A percentile compares a stretch with the other conserved stretches of the same genome.
phyloP scores from a whole-genome alignment of 2,113 vertebrate genomes.

The Poeciliopsis prolifica region DNA sequence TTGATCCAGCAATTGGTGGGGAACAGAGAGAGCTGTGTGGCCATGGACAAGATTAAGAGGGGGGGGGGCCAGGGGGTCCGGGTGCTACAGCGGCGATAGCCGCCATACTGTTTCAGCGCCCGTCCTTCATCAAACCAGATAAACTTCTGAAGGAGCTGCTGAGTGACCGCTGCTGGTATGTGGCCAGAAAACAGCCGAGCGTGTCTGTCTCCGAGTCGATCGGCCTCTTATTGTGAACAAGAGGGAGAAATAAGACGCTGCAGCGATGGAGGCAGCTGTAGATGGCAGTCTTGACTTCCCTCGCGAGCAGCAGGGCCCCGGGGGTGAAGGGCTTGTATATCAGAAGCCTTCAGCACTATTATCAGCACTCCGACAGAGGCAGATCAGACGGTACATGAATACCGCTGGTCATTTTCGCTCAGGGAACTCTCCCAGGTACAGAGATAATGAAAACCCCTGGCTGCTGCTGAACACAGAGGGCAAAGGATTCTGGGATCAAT shows the following conservation, averaged over 20 bases:
- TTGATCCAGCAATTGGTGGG: constrained; percentile 50
- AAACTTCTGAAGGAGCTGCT: constrained; percentile 81
- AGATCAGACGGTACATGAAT: constrained; percentile 56
- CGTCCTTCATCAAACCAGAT: constrained; percentile 79
- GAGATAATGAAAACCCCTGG: constrained; percentile 71
- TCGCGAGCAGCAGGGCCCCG: constrained; percentile 56
- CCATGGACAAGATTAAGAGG: constrained; percentile 51
- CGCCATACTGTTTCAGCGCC: constrained; percentile 67
- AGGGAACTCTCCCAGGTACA: constrained; percentile 57
- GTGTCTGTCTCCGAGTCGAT: constrained; percentile 79
- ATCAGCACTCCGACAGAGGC: constrained; percentile 40
- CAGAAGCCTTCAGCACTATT: constrained; percentile 68
- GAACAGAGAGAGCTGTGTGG: constrained; percentile 77
- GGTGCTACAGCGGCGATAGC: constrained; percentile 67
- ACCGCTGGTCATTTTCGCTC: constrained; percentile 52
- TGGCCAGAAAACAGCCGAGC: constrained; percentile 77
- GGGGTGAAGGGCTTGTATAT: constrained; percentile 60
- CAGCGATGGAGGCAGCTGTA: constrained; percentile 84
- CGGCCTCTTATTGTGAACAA: constrained; percentile 77
- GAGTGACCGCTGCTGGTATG: constrained; percentile 80
- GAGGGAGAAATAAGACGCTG: constrained; percentile 60
- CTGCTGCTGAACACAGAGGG: constrained; percentile 60
- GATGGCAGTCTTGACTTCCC: constrained; percentile 94
- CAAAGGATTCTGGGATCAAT: constrained; percentile 75
- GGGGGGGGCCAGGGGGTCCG: constrained; percentile 8